Base-by-base conservation (phyloP, 2,113 vertebrate species). In the Myxocyprinus asiaticus region DNA sequence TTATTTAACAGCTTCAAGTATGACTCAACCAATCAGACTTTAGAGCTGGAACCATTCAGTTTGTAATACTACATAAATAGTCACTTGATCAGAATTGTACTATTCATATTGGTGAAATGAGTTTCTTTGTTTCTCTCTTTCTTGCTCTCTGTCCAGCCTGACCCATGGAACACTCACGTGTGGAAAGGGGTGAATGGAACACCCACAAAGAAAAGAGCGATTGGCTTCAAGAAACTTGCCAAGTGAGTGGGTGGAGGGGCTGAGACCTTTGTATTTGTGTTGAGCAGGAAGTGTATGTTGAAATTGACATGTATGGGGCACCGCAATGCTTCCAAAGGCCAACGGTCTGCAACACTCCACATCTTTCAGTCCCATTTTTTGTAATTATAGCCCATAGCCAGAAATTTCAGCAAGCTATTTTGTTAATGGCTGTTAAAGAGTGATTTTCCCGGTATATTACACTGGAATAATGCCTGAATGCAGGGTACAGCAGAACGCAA, bases 221-320 rank as follows among this genome's bases (percentile, higher is more conserved):
- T 99, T 0, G 97, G 98, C 86, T 99, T 99, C 86, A 99, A 99
- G 91, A 99, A 99, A 87, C 89, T 99, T 66, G 98, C 98, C 69
- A 98, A 99, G 98, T 99, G 83, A 96, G 95, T 62, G 45, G 4
- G 12, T 0, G 22, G 22, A 33, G 22, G 45, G 44, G 44, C 8
- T 2, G 44, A 50, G 42, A 43, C 59, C 8, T 43, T 4, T 2
- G 9, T 10, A 5, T 58, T 67, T 42, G 42, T 64, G 11, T 56
- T 55, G 53, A 1, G 8, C 70, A 8, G 56, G 63, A 15, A 75
- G 2, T 5, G 6, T 58, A 22, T 7, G 47, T 17, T 51, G 9
- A 33, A 33, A 42, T 68, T 59, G 53, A 59, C 56, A 42, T 42
- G 14, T 11, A 59, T 14, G 4, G 14, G 10, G 17, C 6, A 5